phyloP scores from a whole-genome alignment of 2,888 invertebrate genomes.

The Drosophila tanythrix region DNA sequence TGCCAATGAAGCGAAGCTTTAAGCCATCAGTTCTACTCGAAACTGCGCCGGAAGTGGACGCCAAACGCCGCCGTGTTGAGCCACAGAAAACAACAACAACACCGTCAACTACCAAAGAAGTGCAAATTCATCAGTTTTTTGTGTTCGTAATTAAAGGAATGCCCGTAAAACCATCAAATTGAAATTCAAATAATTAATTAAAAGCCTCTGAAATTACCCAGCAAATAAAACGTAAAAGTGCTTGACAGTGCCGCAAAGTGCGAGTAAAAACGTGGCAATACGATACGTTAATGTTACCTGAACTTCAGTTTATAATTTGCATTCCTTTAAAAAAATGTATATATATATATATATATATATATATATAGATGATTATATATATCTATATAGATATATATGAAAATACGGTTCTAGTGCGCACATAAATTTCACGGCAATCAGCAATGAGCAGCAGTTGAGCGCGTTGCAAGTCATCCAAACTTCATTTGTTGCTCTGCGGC shows the following conservation, averaged over 20 bases:
- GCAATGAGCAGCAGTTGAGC: conserved; percentile 39
- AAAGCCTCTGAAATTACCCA: background rate
- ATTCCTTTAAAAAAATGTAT: conserved; percentile 18
- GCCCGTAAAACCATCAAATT: conserved; percentile 14
- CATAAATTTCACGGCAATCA: conserved; percentile 80
- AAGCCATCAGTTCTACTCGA: conserved; percentile 75
- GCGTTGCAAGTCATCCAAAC: conserved; percentile 79
- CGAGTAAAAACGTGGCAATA: conserved; percentile 12
- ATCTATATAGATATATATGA: background rate
- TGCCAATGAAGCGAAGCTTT: conserved; percentile 77
- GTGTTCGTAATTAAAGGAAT: conserved; percentile 24
- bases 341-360: background rate
- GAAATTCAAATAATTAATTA: conserved; percentile 12
- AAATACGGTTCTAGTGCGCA: conserved; percentile 35
- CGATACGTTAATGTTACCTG: conserved; percentile 22
- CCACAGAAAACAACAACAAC: conserved; percentile 20
- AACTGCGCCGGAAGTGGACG: conserved; percentile 83
- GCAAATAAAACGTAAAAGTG: conserved; percentile 4
- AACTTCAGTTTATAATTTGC: conserved; percentile 33
- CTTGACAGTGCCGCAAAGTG: conserved; percentile 11
- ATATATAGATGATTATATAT: background rate
- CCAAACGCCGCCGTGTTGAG: conserved; percentile 51
- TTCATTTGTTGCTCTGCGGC: conserved; percentile 77
- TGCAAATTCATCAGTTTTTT: conserved; percentile 18
- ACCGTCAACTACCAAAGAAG: conserved; percentile 10